A percentile compares a stretch with the other conserved stretches of the same genome.
Evolutionary conservation across 1,140 invertebrate genomes (phyloP).

Genomic region (Nebria ingens): DNA sequence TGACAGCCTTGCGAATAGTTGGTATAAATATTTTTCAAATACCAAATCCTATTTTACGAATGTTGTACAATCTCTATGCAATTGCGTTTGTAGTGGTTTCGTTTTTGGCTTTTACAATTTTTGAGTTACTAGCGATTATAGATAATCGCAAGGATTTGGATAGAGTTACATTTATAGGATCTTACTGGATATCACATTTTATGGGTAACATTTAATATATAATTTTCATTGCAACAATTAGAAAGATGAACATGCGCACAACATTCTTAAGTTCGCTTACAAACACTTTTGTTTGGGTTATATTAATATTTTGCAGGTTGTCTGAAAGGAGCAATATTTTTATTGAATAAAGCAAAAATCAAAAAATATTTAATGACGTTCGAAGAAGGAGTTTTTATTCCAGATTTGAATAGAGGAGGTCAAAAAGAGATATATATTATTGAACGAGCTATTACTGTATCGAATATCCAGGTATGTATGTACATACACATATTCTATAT

Average conservation of each 20-base stretch:
- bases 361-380: neutral
- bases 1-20: neutral
- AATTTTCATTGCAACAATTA: too few species aligned
- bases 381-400: neutral
- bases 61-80: slow-evolving; percentile 2
- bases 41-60: neutral
- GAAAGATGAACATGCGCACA: too few species aligned
- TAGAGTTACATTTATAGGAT: neutral
- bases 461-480: neutral
- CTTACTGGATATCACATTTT: slow-evolving; percentile 1
- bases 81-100: neutral
- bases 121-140: neutral
- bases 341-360: neutral
- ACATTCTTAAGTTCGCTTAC: too few species aligned
- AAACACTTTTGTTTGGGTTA: too few species aligned
- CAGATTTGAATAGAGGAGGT: neutral
- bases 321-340: neutral
- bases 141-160: neutral
- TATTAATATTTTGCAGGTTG: neutral
- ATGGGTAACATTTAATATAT: neutral
- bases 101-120: neutral
- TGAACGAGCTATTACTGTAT: neutral
- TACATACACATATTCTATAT: too few species aligned
- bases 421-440: neutral
- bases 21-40: neutral